Evolutionary conservation across 1,140 invertebrate genomes (phyloP), one percentile per base, ranked within the genome.

Genomic region (Macrobrachium rosenbergii): DNA sequence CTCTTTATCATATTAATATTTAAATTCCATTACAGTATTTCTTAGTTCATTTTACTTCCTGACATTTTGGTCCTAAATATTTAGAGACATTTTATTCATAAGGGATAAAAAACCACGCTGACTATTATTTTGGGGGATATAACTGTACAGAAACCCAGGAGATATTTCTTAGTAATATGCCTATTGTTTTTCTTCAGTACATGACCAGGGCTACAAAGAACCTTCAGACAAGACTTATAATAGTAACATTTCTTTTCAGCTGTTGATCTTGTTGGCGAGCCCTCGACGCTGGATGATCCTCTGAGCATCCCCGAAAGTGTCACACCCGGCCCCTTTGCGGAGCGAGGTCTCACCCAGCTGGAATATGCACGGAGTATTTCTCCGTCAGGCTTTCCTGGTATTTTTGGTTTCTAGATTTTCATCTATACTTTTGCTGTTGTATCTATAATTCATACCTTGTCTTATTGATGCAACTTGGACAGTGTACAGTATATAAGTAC

Each of bases 241-340:
- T 37, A 37, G 28, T 37, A 37, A 37, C 12, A 28, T 77, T 86
- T 10, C 37, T 43, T 86, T 86, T 17, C 83, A 86, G 83, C 83
- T 23, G 76, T 86, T 72, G 83, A 86, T 16, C 52, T 80, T 21
- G 73, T 86, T n/a, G 83, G 83, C 37, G 19, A 86, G 64, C 76
- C 83, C 11, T n/a, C 83, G 16, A 80, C 62, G 28, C 28, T 86
- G 21, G 83, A 72, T 10, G 83, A 86, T 19, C 83, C 83, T 28
- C 64, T 86, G n/a, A 86, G 83, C 63, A 86, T 86, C 37, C 83
- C 83, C 7, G 73, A 86, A 21, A 64, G 83, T 60, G 52, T 79
- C 11, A 79, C 83, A 11, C 83, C 83, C 12, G 83, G 83, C 19
- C 83, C 62, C 5, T 80, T 19, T 43, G 14, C 45, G 1, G 76